phyloP scores from a whole-genome alignment of 2,888 invertebrate species.

The Atrina japonica region DNA sequence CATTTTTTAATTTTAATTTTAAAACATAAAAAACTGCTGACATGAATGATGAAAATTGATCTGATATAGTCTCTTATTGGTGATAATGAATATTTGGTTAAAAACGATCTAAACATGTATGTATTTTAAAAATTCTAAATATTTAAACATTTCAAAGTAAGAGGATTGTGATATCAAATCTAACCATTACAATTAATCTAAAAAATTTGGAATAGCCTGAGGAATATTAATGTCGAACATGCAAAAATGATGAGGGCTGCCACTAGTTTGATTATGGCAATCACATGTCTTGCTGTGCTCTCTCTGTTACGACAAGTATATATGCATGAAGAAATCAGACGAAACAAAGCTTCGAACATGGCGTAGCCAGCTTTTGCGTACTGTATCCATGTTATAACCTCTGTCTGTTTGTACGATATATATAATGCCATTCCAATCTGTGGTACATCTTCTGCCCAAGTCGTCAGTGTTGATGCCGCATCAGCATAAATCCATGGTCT shows the following conservation, averaged over 20 bases:
- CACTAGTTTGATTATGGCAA: neutral
- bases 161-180: too few relatives aligned
- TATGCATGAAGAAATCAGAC: neutral
- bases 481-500: neutral
- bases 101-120: too few relatives aligned
- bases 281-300: too few relatives aligned
- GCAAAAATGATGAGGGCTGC: neutral
- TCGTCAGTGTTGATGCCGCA: conserved; percentile 15
- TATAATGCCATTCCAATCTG: conserved; percentile 9
- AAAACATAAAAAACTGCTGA: too few relatives aligned
- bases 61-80: too few relatives aligned
- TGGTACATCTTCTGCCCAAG: conserved; percentile 22
- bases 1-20: too few relatives aligned
- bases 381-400: conserved; percentile 7
- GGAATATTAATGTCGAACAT: neutral
- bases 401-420: neutral
- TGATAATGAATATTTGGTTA: too few relatives aligned
- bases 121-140: too few relatives aligned
- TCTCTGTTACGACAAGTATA: neutral
- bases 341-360: conserved; percentile 14
- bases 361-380: conserved; percentile 16
- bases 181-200: too few relatives aligned
- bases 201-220: neutral
- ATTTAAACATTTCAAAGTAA: too few relatives aligned
- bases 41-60: too few relatives aligned